A percentile compares a stretch with the other conserved stretches of the same genome.
Conservation (phyloP, 1,140 invertebrate genomes). For the Chrysopa pallens region DNA sequence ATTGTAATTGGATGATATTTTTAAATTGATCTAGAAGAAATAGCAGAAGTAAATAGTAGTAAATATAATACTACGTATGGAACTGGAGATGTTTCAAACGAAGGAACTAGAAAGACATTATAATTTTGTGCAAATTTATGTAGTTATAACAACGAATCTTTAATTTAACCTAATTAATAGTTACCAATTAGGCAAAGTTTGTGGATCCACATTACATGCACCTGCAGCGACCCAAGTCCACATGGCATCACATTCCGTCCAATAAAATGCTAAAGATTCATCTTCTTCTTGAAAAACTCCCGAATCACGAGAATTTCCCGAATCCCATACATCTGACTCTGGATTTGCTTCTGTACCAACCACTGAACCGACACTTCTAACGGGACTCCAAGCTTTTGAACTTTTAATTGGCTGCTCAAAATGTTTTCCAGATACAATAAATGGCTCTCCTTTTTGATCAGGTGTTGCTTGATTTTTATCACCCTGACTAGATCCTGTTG, state of each 20-base stretch:
- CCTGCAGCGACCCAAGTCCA: constrained; percentile 66
- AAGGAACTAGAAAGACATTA: too few relatives aligned
- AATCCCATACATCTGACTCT: constrained; percentile 60
- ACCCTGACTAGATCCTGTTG: constrained; percentile 8
- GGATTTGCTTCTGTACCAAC: constrained; percentile 60
- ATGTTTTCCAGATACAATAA: constrained; percentile 18
- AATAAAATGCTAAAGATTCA: constrained; percentile 40
- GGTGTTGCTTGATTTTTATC: constrained; percentile 15
- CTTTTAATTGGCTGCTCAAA: constrained; percentile 35
- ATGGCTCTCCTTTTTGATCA: constrained; percentile 14
- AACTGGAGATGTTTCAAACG: too few relatives aligned
- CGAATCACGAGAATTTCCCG: constrained; percentile 43
- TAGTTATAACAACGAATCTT: too few relatives aligned
- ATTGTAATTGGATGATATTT: too few relatives aligned
- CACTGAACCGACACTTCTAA: constrained; percentile 62
- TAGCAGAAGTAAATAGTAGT: too few relatives aligned
- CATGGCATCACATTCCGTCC: constrained; percentile 55
- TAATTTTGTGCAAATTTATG: too few relatives aligned
- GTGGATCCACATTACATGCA: constrained; percentile 49
- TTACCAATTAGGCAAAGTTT: constrained; percentile 52
- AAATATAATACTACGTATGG: too few relatives aligned
- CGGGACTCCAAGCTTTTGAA: constrained; percentile 64
- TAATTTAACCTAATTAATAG: too few relatives aligned
- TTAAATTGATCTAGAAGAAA: too few relatives aligned
- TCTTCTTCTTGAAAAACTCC: constrained; percentile 62